These are phyloP conservation scores for Callyntrura guangdongensis DNA, from an alignment of 2,888 invertebrate species.

Conservation along the genomic window DNA sequence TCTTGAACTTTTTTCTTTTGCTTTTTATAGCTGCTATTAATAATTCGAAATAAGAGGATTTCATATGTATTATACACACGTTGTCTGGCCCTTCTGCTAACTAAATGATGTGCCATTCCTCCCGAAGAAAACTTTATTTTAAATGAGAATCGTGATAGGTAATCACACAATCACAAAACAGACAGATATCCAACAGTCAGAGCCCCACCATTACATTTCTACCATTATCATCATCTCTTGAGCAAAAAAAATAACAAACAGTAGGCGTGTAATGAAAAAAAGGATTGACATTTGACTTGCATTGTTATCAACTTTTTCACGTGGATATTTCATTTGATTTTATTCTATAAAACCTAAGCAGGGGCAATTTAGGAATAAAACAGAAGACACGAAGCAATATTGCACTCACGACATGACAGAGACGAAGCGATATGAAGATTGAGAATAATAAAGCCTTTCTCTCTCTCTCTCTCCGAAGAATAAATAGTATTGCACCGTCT, in stretches of 20 bases:
- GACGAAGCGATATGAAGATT: constrained; percentile 14
- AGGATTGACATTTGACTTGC: constrained; percentile 77
- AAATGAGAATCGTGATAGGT: constrained; percentile 76
- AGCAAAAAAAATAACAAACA: constrained; percentile 52
- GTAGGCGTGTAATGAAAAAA: constrained; percentile 76
- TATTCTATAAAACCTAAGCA: neutral
- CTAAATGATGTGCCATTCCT: constrained; percentile 57
- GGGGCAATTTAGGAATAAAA: constrained; percentile 26
- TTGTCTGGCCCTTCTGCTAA: neutral
- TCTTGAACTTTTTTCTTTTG: neutral
- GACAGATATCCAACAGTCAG: constrained; percentile 71
- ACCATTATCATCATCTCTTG: constrained; percentile 11
- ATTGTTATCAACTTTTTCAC: constrained; percentile 69
- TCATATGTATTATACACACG: neutral
- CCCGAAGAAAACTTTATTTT: constrained; percentile 46
- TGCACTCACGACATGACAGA: constrained; percentile 27
- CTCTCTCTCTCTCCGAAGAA: constrained; percentile 56
- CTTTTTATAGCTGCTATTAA: constrained; percentile 61
- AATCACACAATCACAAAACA: constrained; percentile 51
- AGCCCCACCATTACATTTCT: neutral
- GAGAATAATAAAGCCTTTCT: constrained; percentile 31
- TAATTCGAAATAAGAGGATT: constrained; percentile 31
- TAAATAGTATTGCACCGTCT: constrained; percentile 79
- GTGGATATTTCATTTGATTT: constrained; percentile 28
- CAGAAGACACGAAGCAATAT: constrained; percentile 44